Evolutionary conservation across 2,113 vertebrate species (phyloP).

Genomic region (Serilophus lunatus): DNA sequence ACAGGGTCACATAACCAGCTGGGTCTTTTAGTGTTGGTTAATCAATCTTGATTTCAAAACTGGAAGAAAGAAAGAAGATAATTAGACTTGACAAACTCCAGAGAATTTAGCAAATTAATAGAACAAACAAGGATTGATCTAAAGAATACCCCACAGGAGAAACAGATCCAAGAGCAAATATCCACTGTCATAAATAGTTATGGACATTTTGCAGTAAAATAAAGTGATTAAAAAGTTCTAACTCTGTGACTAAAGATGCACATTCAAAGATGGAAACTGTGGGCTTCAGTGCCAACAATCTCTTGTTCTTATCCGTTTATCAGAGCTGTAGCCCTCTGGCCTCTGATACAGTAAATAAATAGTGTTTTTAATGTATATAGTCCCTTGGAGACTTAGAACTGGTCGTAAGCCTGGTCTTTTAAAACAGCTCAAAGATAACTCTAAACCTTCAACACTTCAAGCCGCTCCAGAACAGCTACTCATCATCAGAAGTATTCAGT

Average conservation of each 20-base stretch:
- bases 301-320: background rate
- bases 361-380: background rate
- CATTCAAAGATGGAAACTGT: background rate
- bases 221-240: background rate
- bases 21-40: background rate
- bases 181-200: background rate
- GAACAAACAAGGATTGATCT: conserved; percentile 18
- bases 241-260: background rate
- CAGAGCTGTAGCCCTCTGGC: background rate
- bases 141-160: background rate
- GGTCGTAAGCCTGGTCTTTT: background rate
- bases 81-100: conserved; percentile 30
- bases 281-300: background rate
- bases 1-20: conserved; percentile 42
- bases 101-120: conserved; percentile 49
- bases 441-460: background rate
- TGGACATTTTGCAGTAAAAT: background rate
- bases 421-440: background rate
- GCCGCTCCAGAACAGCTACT: background rate
- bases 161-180: conserved; percentile 20
- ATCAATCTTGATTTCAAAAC: conserved; percentile 50
- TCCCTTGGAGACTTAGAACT: background rate
- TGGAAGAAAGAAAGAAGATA: conserved; percentile 28
- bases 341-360: background rate
- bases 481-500: background rate